phyloP scores from a whole-genome alignment of 2,888 invertebrate genomes.

The Standfussiana lucernea region DNA sequence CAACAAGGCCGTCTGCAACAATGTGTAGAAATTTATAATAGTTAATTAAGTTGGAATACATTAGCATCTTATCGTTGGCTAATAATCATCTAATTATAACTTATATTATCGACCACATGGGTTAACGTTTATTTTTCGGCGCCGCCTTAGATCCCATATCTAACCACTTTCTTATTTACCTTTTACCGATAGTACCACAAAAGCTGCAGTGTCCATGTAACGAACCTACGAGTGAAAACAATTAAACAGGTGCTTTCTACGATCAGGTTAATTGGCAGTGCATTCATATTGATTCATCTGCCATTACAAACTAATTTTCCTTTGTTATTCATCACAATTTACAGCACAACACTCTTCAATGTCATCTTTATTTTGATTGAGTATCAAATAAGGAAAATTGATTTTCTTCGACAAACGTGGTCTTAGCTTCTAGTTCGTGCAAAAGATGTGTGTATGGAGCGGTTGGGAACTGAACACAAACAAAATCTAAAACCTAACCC shows the following conservation, averaged over 20 bases:
- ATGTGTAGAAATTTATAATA: constrained; percentile 72
- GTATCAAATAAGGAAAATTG: neutral
- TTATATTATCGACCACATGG: constrained; percentile 63
- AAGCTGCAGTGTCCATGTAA: constrained; percentile 9
- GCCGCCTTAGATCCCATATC: constrained; percentile 1
- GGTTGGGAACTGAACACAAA: neutral
- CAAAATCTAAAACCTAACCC: neutral
- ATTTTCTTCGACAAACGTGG: neutral
- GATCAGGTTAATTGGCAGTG: constrained; percentile 37
- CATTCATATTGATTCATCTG: constrained; percentile 42
- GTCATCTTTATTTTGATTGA: constrained; percentile 4
- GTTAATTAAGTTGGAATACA: constrained; percentile 71
- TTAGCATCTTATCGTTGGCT: constrained; percentile 70
- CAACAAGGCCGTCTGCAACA: constrained; percentile 73
- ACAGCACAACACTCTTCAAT: constrained; percentile 6
- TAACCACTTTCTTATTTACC: constrained; percentile 43
- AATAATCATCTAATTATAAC: constrained; percentile 69
- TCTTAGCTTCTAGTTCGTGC: neutral
- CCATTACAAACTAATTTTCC: constrained; percentile 26
- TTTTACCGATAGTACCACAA: constrained; percentile 5
- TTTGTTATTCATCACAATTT: constrained; percentile 23
- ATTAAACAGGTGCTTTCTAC: constrained; percentile 31
- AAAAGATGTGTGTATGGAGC: neutral
- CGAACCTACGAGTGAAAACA: constrained; percentile 25
- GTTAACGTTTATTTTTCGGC: constrained; percentile 40